These are phyloP conservation scores for Tachyglossus aculeatus DNA, from an alignment of 2,797 vertebrate species.

Conservation along the genomic window DNA sequence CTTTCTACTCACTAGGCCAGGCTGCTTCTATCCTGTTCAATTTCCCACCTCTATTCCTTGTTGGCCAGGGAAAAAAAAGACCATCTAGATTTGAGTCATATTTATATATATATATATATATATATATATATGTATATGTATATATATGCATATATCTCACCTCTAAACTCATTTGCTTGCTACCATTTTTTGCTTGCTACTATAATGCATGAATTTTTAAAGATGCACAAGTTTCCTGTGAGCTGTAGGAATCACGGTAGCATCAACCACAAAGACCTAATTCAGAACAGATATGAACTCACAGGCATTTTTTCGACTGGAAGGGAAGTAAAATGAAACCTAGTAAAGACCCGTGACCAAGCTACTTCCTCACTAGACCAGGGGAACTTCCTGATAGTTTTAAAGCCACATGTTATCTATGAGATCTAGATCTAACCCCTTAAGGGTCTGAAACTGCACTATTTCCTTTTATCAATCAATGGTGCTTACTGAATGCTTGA, in stretches of 20 bases:
- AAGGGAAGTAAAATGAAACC: slow-evolving; percentile 5
- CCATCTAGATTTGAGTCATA: not conserved
- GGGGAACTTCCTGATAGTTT: no score
- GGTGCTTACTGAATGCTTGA: no score
- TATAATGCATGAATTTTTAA: not conserved
- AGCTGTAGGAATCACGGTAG: not conserved
- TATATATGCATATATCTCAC: not conserved
- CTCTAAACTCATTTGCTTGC: not conserved
- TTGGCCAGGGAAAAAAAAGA: not conserved
- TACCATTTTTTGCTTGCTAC: not conserved
- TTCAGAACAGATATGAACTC: not conserved
- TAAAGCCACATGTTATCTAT: no score
- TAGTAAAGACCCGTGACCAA: no score
- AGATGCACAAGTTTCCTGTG: not conserved
- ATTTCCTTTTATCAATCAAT: no score
- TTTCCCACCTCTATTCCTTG: not conserved
- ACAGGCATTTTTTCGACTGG: no score
- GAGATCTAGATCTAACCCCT: no score
- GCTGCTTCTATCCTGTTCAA: no score
- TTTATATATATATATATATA: not conserved
- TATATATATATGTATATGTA: no score
- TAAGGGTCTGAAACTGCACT: no score
- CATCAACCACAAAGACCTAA: not conserved
- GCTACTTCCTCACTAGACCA: no score
- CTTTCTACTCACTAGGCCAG: no score